Base-by-base conservation (phyloP, 2,888 invertebrate species). In the Furcula furcula region DNA sequence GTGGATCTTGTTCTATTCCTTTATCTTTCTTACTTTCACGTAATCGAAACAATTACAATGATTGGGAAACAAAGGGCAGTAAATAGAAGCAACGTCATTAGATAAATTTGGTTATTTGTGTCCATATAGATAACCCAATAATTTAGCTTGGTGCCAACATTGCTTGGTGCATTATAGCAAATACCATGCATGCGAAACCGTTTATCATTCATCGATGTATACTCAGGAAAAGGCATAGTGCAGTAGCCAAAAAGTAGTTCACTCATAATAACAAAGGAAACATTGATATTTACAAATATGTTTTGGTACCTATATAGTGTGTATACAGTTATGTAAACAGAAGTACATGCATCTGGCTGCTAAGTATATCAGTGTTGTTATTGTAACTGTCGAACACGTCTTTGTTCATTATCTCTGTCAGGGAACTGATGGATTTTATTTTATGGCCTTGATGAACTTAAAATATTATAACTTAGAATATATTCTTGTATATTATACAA, bases 1-100 rank as follows among this genome's bases (percentile, higher is more conserved):
- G 83, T 6, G n/a, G 13, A 7, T 3, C 7, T 61, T 55, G 51
- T 65, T 46, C 46, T 38, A 43, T 44, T 48, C 48, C 28, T 43
- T 16, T 16, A 6, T n/a, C n/a, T n/a, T 1, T 26, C 42, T 42
- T 49, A 46, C 53, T 62, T 62, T 64, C 36, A 43, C 46, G 41
- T 43, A 42, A 41, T 16, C 21, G 6, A 36, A 27, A 34, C 38
- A 42, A 37, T 43, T 35, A 40, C 3, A 33, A 23, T 22, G 30
- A 11, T 20, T 26, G 14, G 22, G 34, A 37, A 40, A 40, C 22
- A 48, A 21, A 19, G 14, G 16, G n/a, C 11, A 22, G 25, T 15
- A 9, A 11, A 20, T 32, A 10, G 4, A 13, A 13, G 3, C 22
- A 12, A 20, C 12, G 14, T 27, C 10, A 26, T 28, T 18, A 5